Evolutionary conservation across 1,140 invertebrate species (phyloP).

Genomic region (Ostrea denselamellosa): DNA sequence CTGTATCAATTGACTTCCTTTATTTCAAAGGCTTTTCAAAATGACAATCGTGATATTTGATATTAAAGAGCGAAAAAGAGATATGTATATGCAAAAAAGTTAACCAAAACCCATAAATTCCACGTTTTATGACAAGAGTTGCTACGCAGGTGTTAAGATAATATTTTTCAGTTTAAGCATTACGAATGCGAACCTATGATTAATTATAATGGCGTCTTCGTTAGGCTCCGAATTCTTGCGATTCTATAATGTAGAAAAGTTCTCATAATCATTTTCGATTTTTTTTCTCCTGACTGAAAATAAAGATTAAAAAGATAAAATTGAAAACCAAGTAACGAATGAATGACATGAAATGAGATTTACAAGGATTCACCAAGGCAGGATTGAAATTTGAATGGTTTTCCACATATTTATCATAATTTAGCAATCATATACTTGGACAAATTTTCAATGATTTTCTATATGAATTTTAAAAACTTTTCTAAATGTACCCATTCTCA

Average conservation of each 20-base stretch:
- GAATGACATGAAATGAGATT: background rate
- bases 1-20: background rate
- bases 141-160: conserved; percentile 8
- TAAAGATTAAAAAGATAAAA: background rate
- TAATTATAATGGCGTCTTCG: background rate
- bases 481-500: too few species aligned
- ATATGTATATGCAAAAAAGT: conserved; percentile 23
- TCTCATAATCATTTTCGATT: background rate
- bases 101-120: background rate
- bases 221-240: background rate
- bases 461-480: too few species aligned
- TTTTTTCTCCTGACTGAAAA: background rate
- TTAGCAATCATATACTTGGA: background rate
- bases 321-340: background rate
- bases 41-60: conserved; percentile 27
- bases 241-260: background rate
- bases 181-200: background rate
- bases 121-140: background rate
- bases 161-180: conserved; percentile 15
- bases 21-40: background rate
- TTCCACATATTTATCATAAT: background rate
- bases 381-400: background rate
- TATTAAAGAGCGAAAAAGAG: conserved; percentile 17
- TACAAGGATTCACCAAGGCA: background rate
- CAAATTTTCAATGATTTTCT: too few species aligned